Conservation (phyloP, 2,888 invertebrate species). For the Cerceris rybyensis region DNA sequence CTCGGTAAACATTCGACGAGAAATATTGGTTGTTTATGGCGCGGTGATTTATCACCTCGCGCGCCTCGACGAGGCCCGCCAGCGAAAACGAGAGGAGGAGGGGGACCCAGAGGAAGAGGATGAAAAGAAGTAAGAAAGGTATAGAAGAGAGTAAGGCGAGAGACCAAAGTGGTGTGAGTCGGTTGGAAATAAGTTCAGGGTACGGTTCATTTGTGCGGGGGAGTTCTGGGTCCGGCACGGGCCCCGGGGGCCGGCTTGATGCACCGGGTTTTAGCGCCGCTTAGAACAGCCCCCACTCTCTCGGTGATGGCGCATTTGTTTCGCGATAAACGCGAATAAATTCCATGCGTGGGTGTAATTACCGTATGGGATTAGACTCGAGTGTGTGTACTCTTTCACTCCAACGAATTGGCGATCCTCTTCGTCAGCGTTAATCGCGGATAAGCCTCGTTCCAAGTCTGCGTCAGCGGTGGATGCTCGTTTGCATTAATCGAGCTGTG, state of each 20-base stretch:
- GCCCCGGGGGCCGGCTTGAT: constrained; percentile 32
- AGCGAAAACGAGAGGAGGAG: constrained; percentile 42
- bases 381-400: not conserved
- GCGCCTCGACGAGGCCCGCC: constrained; percentile 63
- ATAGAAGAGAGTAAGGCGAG: not conserved
- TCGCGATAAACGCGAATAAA: constrained; percentile 65
- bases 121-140: not conserved
- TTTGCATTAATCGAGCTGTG: too few relatives aligned
- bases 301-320: constrained; percentile 55
- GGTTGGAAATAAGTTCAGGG: constrained; percentile 72
- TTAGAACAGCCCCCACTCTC: constrained; percentile 49
- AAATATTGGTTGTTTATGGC: constrained; percentile 82
- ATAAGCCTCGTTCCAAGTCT: too few relatives aligned
- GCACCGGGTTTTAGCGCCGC: constrained; percentile 61
- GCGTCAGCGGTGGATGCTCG: too few relatives aligned
- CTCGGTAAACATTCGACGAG: constrained; percentile 82
- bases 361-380: constrained; percentile 44
- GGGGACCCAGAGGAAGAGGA: constrained; percentile 40
- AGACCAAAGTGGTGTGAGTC: constrained; percentile 60
- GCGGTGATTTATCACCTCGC: constrained; percentile 81
- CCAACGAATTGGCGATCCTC: too few relatives aligned
- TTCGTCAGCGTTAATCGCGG: too few relatives aligned
- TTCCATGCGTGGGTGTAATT: constrained; percentile 52
- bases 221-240: constrained; percentile 34
- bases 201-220: constrained; percentile 67